A percentile compares a stretch with the other conserved stretches of the same genome.
Evolutionary conservation across 2,797 vertebrate species (phyloP).

Genomic region (Petrocephalus sullivani): DNA sequence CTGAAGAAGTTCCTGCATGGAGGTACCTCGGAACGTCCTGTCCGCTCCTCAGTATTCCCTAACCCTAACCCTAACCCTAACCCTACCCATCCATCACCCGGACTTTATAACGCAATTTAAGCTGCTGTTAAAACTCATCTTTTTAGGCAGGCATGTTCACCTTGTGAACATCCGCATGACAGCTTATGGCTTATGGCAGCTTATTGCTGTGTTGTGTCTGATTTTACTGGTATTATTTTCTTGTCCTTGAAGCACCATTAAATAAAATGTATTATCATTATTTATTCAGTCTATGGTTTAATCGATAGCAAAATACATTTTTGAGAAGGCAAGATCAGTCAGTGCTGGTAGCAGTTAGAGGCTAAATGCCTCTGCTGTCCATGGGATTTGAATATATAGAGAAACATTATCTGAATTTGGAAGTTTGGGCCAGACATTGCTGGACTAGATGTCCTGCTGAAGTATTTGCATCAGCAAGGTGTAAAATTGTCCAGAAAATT

Average conservation of each 20-base stretch:
- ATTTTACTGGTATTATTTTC: background rate
- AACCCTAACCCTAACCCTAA: background rate
- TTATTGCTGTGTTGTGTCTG: background rate
- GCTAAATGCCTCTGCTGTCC: background rate
- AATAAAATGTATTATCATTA: background rate
- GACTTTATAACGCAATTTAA: background rate
- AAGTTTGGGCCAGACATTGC: background rate
- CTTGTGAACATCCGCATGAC: too few relatives aligned
- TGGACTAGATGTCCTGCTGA: background rate
- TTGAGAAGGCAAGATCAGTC: background rate
- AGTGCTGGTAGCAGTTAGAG: background rate
- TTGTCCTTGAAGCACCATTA: background rate
- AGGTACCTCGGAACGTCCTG: constrained; percentile 30
- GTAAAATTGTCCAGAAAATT: background rate
- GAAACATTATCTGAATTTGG: background rate
- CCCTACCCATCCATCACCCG: background rate
- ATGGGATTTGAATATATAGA: background rate
- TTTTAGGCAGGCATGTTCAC: background rate
- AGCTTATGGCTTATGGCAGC: too few relatives aligned
- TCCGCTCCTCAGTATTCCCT: background rate
- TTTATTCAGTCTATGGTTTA: background rate
- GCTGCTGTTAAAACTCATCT: background rate
- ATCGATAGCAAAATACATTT: background rate
- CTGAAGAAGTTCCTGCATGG: constrained; percentile 57
- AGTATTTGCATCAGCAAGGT: background rate